These are phyloP conservation scores for Procambarus clarkii DNA, from an alignment of 1,140 invertebrate species.

Conservation along the genomic window DNA sequence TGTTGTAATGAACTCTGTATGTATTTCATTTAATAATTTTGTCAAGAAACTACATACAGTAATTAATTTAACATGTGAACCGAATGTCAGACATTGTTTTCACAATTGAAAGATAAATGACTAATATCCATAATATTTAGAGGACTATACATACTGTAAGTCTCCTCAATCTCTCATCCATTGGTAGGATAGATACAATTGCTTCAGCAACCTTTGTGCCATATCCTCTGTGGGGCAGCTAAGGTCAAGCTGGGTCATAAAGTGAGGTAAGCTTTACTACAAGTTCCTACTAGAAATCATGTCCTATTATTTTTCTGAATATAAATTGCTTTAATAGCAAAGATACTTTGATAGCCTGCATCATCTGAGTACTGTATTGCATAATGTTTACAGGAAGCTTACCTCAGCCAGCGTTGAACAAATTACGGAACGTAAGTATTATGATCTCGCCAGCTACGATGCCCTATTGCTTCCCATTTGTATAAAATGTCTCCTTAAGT, in stretches of 20 bases:
- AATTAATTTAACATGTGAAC: background rate
- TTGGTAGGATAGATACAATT: conserved; percentile 28
- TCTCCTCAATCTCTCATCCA: background rate
- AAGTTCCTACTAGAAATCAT: conserved; percentile 32
- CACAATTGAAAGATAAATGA: background rate
- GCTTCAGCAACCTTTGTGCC: conserved; percentile 47
- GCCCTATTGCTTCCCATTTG: conserved; percentile 41
- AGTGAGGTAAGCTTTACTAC: conserved; percentile 25
- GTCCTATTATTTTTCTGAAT: background rate
- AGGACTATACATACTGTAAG: background rate
- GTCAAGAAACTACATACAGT: background rate
- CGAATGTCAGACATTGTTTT: background rate
- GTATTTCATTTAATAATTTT: too few relatives aligned
- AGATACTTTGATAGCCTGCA: background rate
- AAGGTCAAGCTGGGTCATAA: conserved; percentile 44
- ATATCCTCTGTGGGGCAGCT: conserved; percentile 41
- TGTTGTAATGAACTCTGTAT: background rate
- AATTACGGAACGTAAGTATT: conserved; percentile 21
- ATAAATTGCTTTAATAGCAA: background rate
- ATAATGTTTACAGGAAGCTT: background rate
- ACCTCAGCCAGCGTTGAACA: conserved; percentile 7
- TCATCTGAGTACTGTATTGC: background rate
- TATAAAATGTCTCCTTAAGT: conserved; percentile 30
- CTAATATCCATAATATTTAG: background rate
- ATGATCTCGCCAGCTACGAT: conserved; percentile 36